A percentile compares a stretch with the other conserved stretches of the same genome.
Evolutionary conservation across 2,888 invertebrate genomes (phyloP).

Genomic region (Synergus umbraculus): DNA sequence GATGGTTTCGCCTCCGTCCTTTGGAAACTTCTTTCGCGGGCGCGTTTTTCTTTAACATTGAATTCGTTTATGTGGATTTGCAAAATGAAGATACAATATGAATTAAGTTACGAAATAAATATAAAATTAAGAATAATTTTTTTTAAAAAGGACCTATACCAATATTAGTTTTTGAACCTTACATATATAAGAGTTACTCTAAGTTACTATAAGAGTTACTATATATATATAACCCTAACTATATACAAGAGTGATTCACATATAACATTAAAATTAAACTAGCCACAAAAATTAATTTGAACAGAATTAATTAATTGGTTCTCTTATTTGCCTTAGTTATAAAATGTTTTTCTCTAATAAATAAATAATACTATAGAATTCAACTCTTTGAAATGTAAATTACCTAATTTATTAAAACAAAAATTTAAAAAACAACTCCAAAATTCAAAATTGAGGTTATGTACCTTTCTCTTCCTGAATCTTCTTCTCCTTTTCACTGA

Average conservation of each 20-base stretch:
- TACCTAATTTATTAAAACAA: neutral
- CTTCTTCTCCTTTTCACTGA: conserved; percentile 79
- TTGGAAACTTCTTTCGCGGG: conserved; percentile 63
- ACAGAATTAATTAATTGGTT: neutral
- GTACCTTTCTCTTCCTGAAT: conserved; percentile 74
- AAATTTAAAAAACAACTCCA: neutral
- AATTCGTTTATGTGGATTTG: conserved; percentile 1
- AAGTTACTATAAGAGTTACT: too few species aligned
- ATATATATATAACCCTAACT: neutral
- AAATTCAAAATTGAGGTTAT: conserved; percentile 17
- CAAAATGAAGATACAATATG: neutral
- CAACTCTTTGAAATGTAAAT: neutral
- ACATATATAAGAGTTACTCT: too few species aligned
- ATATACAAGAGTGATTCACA: neutral
- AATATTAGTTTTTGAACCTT: neutral
- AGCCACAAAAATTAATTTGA: neutral
- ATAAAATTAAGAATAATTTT: neutral
- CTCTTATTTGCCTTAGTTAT: too few species aligned
- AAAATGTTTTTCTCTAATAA: neutral
- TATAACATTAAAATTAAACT: neutral
- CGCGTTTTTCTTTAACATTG: conserved; percentile 66
- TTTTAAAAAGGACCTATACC: conserved; percentile 21
- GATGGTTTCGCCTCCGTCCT: conserved; percentile 64
- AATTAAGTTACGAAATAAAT: neutral
- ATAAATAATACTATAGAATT: neutral